These are phyloP conservation scores for Pinctada fucata DNA, from an alignment of 2,888 invertebrate species.

Conservation along the genomic window DNA sequence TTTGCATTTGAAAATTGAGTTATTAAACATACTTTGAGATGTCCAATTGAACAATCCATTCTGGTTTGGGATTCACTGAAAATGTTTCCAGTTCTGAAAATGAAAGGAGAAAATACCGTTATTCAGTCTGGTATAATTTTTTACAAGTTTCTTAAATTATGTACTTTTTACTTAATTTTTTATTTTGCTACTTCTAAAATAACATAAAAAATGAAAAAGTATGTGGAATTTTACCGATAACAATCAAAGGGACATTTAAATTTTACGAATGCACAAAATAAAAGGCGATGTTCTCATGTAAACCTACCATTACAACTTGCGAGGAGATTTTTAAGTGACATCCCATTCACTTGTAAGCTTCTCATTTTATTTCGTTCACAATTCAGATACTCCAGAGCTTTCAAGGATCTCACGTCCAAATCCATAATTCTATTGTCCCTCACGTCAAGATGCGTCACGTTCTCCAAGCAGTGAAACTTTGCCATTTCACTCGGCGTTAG, in stretches of 20 bases:
- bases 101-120: not conserved
- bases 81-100: slow-evolving; percentile 66
- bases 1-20: too few species aligned
- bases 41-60: slow-evolving; percentile 73
- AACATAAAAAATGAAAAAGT: too few species aligned
- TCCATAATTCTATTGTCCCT: slow-evolving; percentile 75
- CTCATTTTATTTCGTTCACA: slow-evolving; percentile 76
- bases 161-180: too few species aligned
- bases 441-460: slow-evolving; percentile 77
- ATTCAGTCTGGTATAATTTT: not conserved
- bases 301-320: slow-evolving; percentile 76
- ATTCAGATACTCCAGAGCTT: slow-evolving; percentile 76
- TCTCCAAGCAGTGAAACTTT: slow-evolving; percentile 72
- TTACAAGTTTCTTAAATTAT: too few species aligned
- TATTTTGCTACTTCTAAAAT: too few species aligned
- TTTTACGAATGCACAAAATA: too few species aligned
- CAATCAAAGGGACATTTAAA: too few species aligned
- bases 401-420: slow-evolving; percentile 75
- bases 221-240: too few species aligned
- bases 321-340: slow-evolving; percentile 75
- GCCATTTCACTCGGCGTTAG: slow-evolving; percentile 72
- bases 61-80: slow-evolving; percentile 75
- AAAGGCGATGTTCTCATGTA: too few species aligned
- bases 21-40: slow-evolving; percentile 72
- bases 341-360: slow-evolving; percentile 76